Evolutionary conservation across 2,113 vertebrate species (phyloP).

Genomic region (Nettapus auritus): DNA sequence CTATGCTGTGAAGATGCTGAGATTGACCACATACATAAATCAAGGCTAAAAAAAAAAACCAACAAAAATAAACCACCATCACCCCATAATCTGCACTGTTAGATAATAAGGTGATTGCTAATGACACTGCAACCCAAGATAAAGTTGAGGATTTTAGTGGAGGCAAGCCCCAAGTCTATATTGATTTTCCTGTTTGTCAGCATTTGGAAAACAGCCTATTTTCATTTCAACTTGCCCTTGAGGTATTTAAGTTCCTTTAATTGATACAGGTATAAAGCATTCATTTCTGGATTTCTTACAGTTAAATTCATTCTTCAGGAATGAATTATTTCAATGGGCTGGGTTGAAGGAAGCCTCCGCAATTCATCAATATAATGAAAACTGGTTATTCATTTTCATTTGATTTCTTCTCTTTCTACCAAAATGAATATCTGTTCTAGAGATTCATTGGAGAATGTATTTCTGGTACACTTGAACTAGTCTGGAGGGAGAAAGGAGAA

Average conservation of each 20-base stretch:
- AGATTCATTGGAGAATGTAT: not conserved
- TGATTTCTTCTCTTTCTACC: constrained; percentile 5
- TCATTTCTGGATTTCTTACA: constrained; percentile 50
- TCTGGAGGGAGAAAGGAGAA: not conserved
- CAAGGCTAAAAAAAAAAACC: not conserved
- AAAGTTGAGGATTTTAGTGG: not conserved
- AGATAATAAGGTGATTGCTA: not conserved
- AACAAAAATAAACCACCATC: not conserved
- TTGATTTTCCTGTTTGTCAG: constrained; percentile 23
- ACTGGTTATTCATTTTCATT: constrained; percentile 47
- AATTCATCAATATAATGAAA: constrained; percentile 47
- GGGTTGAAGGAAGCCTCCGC: constrained; percentile 12
- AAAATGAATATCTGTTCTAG: not conserved
- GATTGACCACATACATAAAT: not conserved
- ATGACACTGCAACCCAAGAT: not conserved
- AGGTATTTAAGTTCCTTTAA: constrained; percentile 49
- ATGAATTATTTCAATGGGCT: constrained; percentile 2
- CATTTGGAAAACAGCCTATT: not conserved
- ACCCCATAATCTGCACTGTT: not conserved
- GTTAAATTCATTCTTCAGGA: constrained; percentile 44
- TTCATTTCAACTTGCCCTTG: constrained; percentile 31
- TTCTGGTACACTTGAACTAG: not conserved
- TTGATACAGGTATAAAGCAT: not conserved
- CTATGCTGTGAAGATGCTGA: not conserved
- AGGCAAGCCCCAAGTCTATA: not conserved